A percentile compares a stretch with the other conserved stretches of the same genome.
Evolutionary conservation across 2,888 invertebrate species (phyloP).

Genomic region (Petrolisthes cinctipes): DNA sequence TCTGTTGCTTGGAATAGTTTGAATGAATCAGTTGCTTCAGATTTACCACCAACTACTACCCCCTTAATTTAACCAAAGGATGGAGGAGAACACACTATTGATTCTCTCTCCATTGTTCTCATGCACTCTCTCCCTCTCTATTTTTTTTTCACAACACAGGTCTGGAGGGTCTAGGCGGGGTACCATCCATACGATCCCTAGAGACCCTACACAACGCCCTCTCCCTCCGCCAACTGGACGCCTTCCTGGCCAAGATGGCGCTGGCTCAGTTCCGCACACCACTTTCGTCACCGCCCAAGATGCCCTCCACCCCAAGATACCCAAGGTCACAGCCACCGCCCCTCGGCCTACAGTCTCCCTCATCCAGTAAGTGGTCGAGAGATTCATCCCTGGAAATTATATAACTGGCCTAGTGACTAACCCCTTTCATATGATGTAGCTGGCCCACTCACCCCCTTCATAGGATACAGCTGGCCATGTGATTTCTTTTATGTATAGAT

Average conservation of each 20-base stretch:
- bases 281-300: conserved; percentile 79
- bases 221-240: conserved; percentile 90
- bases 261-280: conserved; percentile 78
- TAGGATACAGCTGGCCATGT: too few species aligned
- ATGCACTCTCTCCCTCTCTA: neutral
- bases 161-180: conserved; percentile 88
- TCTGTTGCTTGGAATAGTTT: too few species aligned
- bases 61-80: too few species aligned
- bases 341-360: conserved; percentile 72
- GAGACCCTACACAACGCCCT: conserved; percentile 98
- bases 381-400: conserved; percentile 43
- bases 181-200: conserved; percentile 94
- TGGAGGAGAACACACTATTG: too few species aligned
- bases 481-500: too few species aligned
- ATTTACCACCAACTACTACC: too few species aligned
- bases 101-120: too few species aligned
- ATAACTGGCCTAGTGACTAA: neutral
- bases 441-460: too few species aligned
- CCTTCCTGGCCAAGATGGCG: conserved; percentile 88
- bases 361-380: conserved; percentile 71
- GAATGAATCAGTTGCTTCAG: too few species aligned
- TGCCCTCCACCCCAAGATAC: conserved; percentile 73
- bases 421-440: too few species aligned
- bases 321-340: conserved; percentile 67
- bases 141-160: conserved; percentile 71